Evolutionary conservation across 1,140 invertebrate species (phyloP).

Genomic region (Idris sp.): DNA sequence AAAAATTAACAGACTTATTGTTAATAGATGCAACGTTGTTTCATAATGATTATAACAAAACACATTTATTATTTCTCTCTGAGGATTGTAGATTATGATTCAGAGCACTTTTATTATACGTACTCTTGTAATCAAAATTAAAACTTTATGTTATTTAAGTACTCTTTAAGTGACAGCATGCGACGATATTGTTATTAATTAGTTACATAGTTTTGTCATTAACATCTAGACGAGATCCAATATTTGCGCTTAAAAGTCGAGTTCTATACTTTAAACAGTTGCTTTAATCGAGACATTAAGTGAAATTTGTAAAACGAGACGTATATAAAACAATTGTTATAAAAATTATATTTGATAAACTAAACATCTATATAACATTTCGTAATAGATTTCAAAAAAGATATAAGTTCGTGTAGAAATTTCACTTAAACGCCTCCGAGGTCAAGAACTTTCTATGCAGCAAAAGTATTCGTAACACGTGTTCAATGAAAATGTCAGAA

Average conservation of each 20-base stretch:
- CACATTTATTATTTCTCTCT: background rate
- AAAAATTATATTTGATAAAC: background rate
- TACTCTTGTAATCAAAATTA: too few species aligned
- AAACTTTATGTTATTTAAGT: too few species aligned
- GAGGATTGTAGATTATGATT: constrained; percentile 20
- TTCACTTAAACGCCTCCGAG: constrained; percentile 5
- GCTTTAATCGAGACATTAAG: constrained; percentile 15
- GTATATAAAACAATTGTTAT: constrained; percentile 4
- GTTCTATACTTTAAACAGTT: constrained; percentile 7
- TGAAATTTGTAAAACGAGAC: constrained; percentile 9
- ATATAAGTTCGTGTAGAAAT: constrained; percentile 9
- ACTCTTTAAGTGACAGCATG: too few species aligned
- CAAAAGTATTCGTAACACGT: constrained; percentile 3
- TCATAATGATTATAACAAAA: constrained; percentile 5
- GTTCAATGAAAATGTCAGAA: constrained; percentile 12
- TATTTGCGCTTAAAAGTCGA: constrained; percentile 24
- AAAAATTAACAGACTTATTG: constrained; percentile 38
- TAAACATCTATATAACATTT: too few species aligned
- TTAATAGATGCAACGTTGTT: constrained; percentile 52
- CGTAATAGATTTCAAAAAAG: background rate
- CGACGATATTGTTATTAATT: background rate
- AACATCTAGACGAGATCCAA: constrained; percentile 49
- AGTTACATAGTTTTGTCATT: constrained; percentile 22
- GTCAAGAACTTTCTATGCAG: constrained; percentile 6
- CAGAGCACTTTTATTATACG: constrained; percentile 17